phyloP scores from a whole-genome alignment of 2,888 invertebrate species.

The Clanis bilineata region DNA sequence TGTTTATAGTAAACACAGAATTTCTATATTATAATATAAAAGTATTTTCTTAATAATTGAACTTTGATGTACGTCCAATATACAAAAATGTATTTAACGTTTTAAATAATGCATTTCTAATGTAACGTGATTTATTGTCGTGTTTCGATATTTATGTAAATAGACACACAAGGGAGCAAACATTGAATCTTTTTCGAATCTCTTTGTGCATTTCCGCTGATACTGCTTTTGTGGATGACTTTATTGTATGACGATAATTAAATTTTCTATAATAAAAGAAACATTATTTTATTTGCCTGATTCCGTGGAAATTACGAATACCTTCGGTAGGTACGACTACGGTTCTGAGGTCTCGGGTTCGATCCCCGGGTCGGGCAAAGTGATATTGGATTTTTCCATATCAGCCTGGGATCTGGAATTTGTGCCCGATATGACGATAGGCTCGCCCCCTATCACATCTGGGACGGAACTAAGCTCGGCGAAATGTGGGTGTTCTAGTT shows the following conservation, averaged over 20 bases:
- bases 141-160: conserved; percentile 33
- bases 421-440: too few relatives aligned
- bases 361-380: too few relatives aligned
- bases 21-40: conserved; percentile 29
- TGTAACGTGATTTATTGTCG: conserved; percentile 55
- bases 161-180: conserved; percentile 56
- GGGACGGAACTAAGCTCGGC: too few relatives aligned
- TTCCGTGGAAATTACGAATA: too few relatives aligned
- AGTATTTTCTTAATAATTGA: conserved; percentile 66
- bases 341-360: too few relatives aligned
- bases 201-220: conserved; percentile 73
- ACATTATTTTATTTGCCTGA: conserved; percentile 33
- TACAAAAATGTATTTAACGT: conserved; percentile 52
- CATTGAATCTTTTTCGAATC: conserved; percentile 71
- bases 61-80: conserved; percentile 70
- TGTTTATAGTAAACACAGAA: conserved; percentile 50
- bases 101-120: conserved; percentile 65
- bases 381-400: too few relatives aligned
- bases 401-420: too few relatives aligned
- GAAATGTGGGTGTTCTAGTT: too few relatives aligned
- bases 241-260: conserved; percentile 67
- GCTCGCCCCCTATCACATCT: too few relatives aligned
- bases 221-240: conserved; percentile 73
- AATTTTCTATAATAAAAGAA: conserved; percentile 62
- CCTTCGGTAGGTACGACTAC: too few relatives aligned